Evolutionary conservation across 1,140 invertebrate species (phyloP).

Genomic region (Penaeus japonicus): DNA sequence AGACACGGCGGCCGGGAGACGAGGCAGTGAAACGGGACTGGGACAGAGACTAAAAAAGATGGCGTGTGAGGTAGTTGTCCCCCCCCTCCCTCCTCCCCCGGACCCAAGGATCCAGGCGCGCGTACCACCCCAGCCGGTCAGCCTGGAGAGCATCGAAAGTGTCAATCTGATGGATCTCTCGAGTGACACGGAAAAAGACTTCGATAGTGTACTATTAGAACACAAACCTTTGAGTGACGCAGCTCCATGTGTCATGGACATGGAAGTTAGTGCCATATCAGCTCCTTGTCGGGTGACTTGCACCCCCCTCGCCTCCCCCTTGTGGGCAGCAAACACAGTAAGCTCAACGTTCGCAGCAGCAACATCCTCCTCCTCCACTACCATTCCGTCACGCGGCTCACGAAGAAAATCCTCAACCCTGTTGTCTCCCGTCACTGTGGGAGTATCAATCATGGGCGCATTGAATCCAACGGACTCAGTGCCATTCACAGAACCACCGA

Average conservation of each 20-base stretch:
- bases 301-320: conserved; percentile 43
- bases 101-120: conserved; percentile 15
- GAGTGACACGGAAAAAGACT: conserved; percentile 30
- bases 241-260: conserved; percentile 13
- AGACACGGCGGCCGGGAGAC: not conserved
- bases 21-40: conserved; percentile 43
- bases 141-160: conserved; percentile 43
- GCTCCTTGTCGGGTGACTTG: not conserved
- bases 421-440: conserved; percentile 27
- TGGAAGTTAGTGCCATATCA: conserved; percentile 24
- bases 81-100: conserved; percentile 36
- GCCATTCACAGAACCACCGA: too few species aligned
- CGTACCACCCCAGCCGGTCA: conserved; percentile 21
- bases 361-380: not conserved
- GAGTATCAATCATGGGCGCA: conserved; percentile 18
- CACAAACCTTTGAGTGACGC: not conserved
- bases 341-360: not conserved
- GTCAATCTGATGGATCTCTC: conserved; percentile 53
- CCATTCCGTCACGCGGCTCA: not conserved
- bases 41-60: conserved; percentile 46
- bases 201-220: not conserved
- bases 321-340: conserved; percentile 43
- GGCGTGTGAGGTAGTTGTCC: conserved; percentile 44
- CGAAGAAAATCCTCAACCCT: conserved; percentile 28
- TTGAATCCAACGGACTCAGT: not conserved